phyloP scores from a whole-genome alignment of 2,888 invertebrate species.

The Callimorpha dominula region DNA sequence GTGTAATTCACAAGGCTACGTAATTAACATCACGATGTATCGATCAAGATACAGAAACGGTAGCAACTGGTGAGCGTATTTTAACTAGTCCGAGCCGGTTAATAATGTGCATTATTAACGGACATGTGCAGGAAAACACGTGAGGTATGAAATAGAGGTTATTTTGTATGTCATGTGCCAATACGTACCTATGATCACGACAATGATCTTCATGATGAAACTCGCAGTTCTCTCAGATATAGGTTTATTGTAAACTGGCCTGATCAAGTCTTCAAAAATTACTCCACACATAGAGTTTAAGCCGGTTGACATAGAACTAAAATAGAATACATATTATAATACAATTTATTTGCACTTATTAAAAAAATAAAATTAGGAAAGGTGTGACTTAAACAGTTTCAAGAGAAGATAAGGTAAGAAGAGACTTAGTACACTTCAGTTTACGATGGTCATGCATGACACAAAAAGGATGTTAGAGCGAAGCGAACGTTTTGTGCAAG shows the following conservation, averaged over 20 bases:
- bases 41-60: neutral
- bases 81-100: neutral
- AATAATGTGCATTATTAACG: neutral
- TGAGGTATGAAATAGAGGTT: neutral
- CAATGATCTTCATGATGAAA: constrained; percentile 90
- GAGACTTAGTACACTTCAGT: no score
- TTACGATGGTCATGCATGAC: no score
- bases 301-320: constrained; percentile 92
- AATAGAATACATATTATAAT: constrained; percentile 35
- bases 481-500: no score
- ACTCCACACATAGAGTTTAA: constrained; percentile 92
- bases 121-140: neutral
- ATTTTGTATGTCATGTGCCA: neutral
- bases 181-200: constrained; percentile 86
- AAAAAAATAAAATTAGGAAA: no score
- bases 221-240: constrained; percentile 89
- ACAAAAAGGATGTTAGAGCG: no score
- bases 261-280: constrained; percentile 91
- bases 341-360: neutral
- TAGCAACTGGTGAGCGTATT: no score
- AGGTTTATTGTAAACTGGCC: constrained; percentile 88
- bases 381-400: no score
- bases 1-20: no score
- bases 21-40: neutral
- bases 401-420: no score